Percentiles rank a stretch among this genome's conserved stretches.
phyloP scores from a whole-genome alignment of 2,888 invertebrate genomes.

The Sarcophaga rosellei region DNA sequence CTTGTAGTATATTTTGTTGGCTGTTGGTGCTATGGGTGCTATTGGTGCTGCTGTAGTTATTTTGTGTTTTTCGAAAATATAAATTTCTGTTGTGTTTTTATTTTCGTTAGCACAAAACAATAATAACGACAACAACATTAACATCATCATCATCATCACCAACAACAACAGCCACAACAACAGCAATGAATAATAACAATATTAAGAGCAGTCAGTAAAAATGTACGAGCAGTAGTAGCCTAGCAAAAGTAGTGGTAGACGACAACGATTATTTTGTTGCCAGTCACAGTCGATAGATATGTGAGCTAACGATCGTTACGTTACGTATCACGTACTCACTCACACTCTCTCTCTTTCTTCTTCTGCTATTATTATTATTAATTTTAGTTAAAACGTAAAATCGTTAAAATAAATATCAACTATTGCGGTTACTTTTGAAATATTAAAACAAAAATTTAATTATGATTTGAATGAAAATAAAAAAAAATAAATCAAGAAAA shows the following conservation, averaged over 20 bases:
- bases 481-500: not conserved
- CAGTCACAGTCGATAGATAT: slow-evolving; percentile 70
- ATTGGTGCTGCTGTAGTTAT: slow-evolving; percentile 21
- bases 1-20: not conserved
- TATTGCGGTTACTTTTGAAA: slow-evolving; percentile 44
- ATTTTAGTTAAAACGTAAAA: slow-evolving; percentile 15
- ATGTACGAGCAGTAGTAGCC: slow-evolving; percentile 43
- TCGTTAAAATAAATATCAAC: not conserved
- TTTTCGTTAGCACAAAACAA: slow-evolving; percentile 57
- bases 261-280: slow-evolving; percentile 69
- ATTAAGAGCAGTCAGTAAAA: slow-evolving; percentile 61
- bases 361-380: not conserved
- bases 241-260: slow-evolving; percentile 66
- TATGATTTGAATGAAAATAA: not conserved
- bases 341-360: slow-evolving; percentile 34
- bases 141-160: slow-evolving; percentile 27
- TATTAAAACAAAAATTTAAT: slow-evolving; percentile 7
- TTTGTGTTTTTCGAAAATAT: slow-evolving; percentile 12
- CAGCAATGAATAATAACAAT: slow-evolving; percentile 18
- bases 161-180: slow-evolving; percentile 9
- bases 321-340: slow-evolving; percentile 52
- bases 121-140: slow-evolving; percentile 38
- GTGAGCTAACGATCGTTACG: slow-evolving; percentile 72
- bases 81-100: slow-evolving; percentile 2
- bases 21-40: not conserved